phyloP scores from a whole-genome alignment of 2,888 invertebrate species.

The Lepidonotus clava region DNA sequence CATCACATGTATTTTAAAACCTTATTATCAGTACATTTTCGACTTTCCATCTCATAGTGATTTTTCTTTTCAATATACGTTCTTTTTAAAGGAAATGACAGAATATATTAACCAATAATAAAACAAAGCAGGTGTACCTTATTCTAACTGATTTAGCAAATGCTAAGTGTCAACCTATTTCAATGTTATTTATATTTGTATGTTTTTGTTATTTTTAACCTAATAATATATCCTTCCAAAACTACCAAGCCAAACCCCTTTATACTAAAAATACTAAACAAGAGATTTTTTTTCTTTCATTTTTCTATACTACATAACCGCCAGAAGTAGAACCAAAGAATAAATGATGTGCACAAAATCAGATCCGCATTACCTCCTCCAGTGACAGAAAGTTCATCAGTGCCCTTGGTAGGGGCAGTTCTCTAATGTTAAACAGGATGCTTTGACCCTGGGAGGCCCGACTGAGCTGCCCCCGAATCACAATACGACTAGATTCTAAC shows the following conservation, averaged over 20 bases:
- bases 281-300: not conserved
- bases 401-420: conserved; percentile 51
- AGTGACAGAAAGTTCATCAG: conserved; percentile 20
- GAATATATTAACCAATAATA: too few relatives aligned
- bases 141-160: too few relatives aligned
- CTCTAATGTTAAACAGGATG: conserved; percentile 43
- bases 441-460: conserved; percentile 34
- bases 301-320: not conserved
- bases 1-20: too few relatives aligned
- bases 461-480: conserved; percentile 29
- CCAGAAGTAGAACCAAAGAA: not conserved
- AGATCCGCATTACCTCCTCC: conserved; percentile 22
- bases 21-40: too few relatives aligned
- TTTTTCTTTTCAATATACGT: too few relatives aligned
- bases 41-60: too few relatives aligned
- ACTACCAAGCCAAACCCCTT: not conserved
- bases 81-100: too few relatives aligned
- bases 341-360: too few relatives aligned
- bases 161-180: too few relatives aligned
- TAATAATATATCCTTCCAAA: not conserved
- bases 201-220: not conserved
- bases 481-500: conserved; percentile 44
- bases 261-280: not conserved
- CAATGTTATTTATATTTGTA: too few relatives aligned
- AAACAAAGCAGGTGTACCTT: too few relatives aligned